Base-by-base conservation (phyloP, 2,888 invertebrate species). In the Amblyjoppa proteus region DNA sequence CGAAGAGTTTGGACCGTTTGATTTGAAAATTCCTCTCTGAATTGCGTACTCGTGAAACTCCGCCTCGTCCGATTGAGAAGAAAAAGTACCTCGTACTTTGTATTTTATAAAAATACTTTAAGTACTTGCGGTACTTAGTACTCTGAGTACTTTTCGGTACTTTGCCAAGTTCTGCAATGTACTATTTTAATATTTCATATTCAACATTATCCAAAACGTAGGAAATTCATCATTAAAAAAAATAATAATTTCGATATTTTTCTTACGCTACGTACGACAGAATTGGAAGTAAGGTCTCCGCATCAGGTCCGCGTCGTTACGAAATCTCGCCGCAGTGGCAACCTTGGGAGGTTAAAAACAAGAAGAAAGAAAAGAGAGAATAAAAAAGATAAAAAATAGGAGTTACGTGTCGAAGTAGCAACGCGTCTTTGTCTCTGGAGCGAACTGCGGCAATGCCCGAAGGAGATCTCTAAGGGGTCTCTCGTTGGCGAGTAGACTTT, bases 301-400 rank as follows among this genome's bases (percentile, higher is more conserved):
- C 86, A 81, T 86, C 86, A 83, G 81, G 64, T 81, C 16, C 45
- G 31, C 64, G 41, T 41, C 51, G 83, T 87, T 84, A 81, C 80
- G 78, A 82, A 82, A 86, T 80, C 64, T 16, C 34, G 66, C 34
- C 71, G 28, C 41, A 45, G 53, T 25, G 45, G 20, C 34, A 73
- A 80, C 53, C 56, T 73, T 73, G 45, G 71, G 31, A 34, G 49
- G 51, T 49, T 25, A 16, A 71, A 64, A n/a, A 61, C n/a, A 31
- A 71, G 34, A 68, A 74, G 38, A n/a, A 81, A 79, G 68, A 68
- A 74, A 74, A 64, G 74, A 74, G 45, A 45, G 49, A 71, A 58
- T 34, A 34, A 25, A 51, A 34, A 74, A 34, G 53, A 56, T 41
- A 28, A 56, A 51, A n/a, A 41, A 51, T 71, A 5, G 71, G 49